Percentiles rank a stretch among this genome's conserved stretches.
These are phyloP conservation scores for Serinus canaria DNA, from an alignment of 2,113 vertebrate species.

Conservation along the genomic window DNA sequence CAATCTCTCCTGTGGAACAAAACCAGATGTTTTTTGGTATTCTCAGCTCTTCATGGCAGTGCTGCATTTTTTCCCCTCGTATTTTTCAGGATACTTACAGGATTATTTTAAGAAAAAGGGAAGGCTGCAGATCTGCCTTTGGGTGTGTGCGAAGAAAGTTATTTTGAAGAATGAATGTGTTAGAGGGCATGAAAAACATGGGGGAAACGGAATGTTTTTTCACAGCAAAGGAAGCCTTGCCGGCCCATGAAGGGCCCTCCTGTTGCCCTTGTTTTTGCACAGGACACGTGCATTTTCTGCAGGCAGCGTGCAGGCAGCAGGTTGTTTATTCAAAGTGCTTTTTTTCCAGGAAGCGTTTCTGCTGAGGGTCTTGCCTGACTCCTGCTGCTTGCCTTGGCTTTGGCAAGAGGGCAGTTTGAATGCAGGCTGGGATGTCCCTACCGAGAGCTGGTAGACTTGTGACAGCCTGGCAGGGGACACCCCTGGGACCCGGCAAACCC, in stretches of 20 bases:
- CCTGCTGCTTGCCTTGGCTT: rapidly evolving
- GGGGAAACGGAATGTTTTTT: neutral
- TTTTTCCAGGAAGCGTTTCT: neutral
- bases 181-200: slow-evolving; percentile 42
- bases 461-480: neutral
- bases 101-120: slow-evolving; percentile 33
- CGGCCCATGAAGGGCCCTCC: neutral
- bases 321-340: neutral
- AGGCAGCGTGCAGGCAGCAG: neutral
- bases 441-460: rapidly evolving
- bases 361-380: neutral
- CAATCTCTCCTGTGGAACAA: slow-evolving; percentile 58
- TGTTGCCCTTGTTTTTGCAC: neutral
- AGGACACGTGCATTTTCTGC: neutral
- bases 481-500: neutral
- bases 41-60: slow-evolving; percentile 21
- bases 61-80: neutral
- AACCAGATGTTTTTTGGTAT: slow-evolving; percentile 71
- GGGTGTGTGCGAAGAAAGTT: slow-evolving; percentile 33
- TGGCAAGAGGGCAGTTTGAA: neutral
- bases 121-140: slow-evolving; percentile 34
- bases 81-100: slow-evolving; percentile 34
- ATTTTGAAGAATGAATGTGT: slow-evolving; percentile 37
- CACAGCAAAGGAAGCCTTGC: neutral
- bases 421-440: neutral